phyloP scores from a whole-genome alignment of 23 tunicate genomes.

The Halocynthia aurantium region DNA sequence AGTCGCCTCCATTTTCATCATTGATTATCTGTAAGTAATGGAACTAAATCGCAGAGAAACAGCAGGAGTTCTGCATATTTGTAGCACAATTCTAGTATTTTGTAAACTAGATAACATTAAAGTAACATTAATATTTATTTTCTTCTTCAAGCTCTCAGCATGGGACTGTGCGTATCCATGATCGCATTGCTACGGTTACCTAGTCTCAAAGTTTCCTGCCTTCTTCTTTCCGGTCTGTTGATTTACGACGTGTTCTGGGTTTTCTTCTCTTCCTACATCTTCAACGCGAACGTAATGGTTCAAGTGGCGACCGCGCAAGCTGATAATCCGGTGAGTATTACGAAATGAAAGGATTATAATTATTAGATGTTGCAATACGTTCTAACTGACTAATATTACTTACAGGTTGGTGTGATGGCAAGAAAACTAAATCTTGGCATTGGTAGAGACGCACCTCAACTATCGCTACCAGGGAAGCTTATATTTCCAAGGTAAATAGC shows the following conservation, averaged over 20 bases:
- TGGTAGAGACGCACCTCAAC: constrained; percentile 79
- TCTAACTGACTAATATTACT: neutral
- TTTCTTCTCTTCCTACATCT: constrained; percentile 89
- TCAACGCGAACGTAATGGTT: constrained; percentile 94
- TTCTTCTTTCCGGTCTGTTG: constrained; percentile 77
- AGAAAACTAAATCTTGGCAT: constrained; percentile 63
- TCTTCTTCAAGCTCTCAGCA: constrained; percentile 72
- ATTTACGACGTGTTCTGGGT: constrained; percentile 98
- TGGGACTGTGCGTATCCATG: constrained; percentile 97
- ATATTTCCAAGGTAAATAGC: constrained; percentile 81
- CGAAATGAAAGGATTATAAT: neutral
- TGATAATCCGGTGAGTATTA: constrained; percentile 82
- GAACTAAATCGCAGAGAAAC: neutral
- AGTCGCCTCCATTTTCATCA: neutral
- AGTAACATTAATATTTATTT: neutral
- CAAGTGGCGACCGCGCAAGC: constrained; percentile 97
- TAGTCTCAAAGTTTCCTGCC: constrained; percentile 91
- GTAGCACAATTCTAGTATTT: too few species aligned
- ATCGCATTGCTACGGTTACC: constrained; percentile 88
- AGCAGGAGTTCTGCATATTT: neutral
- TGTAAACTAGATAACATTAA: neutral
- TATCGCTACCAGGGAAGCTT: constrained; percentile 88
- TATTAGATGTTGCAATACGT: neutral
- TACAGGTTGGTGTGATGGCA: constrained; percentile 78
- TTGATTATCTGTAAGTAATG: neutral